Evolutionary conservation across 2,888 invertebrate species (phyloP).

Genomic region (Temnothorax ravouxi): DNA sequence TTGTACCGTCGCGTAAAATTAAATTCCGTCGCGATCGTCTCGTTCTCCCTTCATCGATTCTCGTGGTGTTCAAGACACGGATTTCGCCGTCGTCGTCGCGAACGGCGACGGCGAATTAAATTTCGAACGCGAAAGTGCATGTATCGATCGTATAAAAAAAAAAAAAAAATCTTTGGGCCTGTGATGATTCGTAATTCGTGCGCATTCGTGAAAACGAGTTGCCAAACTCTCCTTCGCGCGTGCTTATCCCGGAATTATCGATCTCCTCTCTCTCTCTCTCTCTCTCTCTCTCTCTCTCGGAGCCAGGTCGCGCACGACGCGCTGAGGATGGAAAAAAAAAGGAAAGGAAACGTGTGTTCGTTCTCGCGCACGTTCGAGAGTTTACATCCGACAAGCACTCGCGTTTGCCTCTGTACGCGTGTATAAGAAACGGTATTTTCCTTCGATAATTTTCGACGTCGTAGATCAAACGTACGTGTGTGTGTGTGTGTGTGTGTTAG

Average conservation of each 20-base stretch:
- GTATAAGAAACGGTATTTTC: slow-evolving; percentile 33
- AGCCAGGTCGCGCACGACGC: slow-evolving; percentile 25
- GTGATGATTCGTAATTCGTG: slow-evolving; percentile 15
- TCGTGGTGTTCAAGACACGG: not conserved
- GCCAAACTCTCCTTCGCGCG: slow-evolving; percentile 30
- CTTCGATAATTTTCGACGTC: slow-evolving; percentile 43
- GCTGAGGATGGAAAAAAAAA: slow-evolving; percentile 2
- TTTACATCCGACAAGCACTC: slow-evolving; percentile 40
- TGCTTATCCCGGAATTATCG: slow-evolving; percentile 20
- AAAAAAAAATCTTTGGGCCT: not conserved
- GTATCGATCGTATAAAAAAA: not conserved
- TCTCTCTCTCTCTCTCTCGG: not conserved
- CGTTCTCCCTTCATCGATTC: not conserved
- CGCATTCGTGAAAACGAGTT: slow-evolving; percentile 7
- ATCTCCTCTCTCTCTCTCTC: slow-evolving; percentile 26
- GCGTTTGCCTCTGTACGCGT: slow-evolving; percentile 17
- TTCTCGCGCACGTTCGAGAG: slow-evolving; percentile 15
- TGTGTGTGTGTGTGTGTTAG: slow-evolving; percentile 30
- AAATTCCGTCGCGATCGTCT: not conserved
- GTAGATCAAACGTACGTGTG: slow-evolving; percentile 23
- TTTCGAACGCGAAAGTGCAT: not conserved
- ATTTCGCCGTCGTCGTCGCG: not conserved
- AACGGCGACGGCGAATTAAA: not conserved
- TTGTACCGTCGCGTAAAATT: slow-evolving; percentile 5
- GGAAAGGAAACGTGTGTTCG: not conserved